Evolutionary conservation across 2,888 invertebrate species (phyloP).

Genomic region (Chymomyza amoena): DNA sequence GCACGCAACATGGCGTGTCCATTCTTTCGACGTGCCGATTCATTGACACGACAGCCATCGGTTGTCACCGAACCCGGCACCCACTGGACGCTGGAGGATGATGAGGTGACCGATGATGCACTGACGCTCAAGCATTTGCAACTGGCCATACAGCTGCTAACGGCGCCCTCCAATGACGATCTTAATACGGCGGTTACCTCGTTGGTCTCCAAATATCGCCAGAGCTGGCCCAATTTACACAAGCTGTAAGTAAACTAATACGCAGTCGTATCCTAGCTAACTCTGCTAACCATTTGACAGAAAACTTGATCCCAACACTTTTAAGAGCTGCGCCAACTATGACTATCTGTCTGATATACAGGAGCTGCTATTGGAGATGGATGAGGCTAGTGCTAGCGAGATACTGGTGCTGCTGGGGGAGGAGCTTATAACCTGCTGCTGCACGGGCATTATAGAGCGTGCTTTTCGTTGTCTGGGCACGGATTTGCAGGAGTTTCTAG

Average conservation of each 20-base stretch:
- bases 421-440: constrained; percentile 86
- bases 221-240: constrained; percentile 78
- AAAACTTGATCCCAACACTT: constrained; percentile 74
- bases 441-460: constrained; percentile 86
- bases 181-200: constrained; percentile 84
- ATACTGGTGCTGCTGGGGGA: constrained; percentile 88
- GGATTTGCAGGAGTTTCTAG: constrained; percentile 90
- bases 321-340: constrained; percentile 77
- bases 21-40: constrained; percentile 77
- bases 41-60: constrained; percentile 76
- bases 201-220: constrained; percentile 83
- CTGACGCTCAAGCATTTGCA: constrained; percentile 86
- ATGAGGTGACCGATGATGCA: constrained; percentile 78
- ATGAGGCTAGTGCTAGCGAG: constrained; percentile 80
- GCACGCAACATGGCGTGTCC: constrained; percentile 78
- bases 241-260: constrained; percentile 73
- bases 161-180: constrained; percentile 87
- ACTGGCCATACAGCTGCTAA: constrained; percentile 88
- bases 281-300: constrained; percentile 42
- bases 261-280: background rate
- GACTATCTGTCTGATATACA: constrained; percentile 79
- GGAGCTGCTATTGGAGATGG: constrained; percentile 77
- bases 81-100: constrained; percentile 78
- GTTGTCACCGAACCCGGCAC: constrained; percentile 70
- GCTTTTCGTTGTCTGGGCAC: constrained; percentile 92